phyloP scores from a whole-genome alignment of 2,113 vertebrate genomes.

The Brachyistius frenatus region DNA sequence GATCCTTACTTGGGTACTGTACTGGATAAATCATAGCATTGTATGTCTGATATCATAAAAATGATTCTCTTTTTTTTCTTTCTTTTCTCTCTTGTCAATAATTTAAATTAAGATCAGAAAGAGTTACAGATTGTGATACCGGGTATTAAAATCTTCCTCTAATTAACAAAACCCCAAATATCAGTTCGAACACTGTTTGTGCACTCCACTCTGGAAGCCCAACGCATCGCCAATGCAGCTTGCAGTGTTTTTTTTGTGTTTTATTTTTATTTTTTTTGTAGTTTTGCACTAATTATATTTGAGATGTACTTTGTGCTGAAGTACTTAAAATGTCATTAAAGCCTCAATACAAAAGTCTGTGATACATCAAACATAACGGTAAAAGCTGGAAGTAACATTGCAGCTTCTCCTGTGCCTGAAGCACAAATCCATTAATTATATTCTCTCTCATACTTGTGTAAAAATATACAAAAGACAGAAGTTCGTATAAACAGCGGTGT shows the following conservation, averaged over 20 bases:
- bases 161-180: neutral
- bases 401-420: constrained; percentile 15
- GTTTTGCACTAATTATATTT: neutral
- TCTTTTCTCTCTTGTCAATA: too few relatives aligned
- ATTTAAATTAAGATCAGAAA: neutral
- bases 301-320: neutral
- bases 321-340: neutral
- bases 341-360: neutral
- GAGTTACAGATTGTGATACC: neutral
- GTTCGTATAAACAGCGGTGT: neutral
- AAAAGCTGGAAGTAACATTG: constrained; percentile 2
- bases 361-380: neutral
- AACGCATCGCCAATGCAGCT: neutral
- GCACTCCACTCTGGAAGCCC: neutral
- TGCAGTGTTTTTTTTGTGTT: neutral
- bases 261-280: too few relatives aligned
- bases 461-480: constrained; percentile 21
- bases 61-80: too few relatives aligned
- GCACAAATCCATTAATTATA: constrained; percentile 14
- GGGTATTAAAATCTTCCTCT: neutral
- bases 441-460: constrained; percentile 14
- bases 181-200: neutral
- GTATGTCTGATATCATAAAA: too few relatives aligned
- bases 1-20: neutral
- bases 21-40: neutral